Evolutionary conservation across 2,797 vertebrate genomes (phyloP).

Genomic region (Gila robusta): DNA sequence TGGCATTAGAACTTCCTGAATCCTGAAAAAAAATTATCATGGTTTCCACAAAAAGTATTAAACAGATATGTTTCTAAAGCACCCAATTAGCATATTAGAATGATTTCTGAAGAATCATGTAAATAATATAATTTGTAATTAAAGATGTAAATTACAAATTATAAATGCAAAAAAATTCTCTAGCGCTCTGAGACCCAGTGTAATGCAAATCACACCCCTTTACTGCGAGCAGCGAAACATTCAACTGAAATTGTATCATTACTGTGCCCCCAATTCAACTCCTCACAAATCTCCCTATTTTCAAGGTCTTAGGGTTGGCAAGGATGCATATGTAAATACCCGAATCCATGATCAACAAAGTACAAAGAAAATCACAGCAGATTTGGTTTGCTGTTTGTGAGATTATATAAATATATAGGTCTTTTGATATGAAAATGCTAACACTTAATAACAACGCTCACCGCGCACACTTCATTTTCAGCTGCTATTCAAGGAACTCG

Average conservation of each 20-base stretch:
- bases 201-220: slow-evolving; percentile 11
- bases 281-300: not conserved
- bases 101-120: not conserved
- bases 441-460: not conserved
- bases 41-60: not conserved
- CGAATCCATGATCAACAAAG: not conserved
- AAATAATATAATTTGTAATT: not conserved
- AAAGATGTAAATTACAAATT: not conserved
- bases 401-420: not conserved
- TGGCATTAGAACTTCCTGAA: too few species aligned
- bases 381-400: not conserved
- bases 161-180: not conserved
- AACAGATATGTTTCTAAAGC: not conserved
- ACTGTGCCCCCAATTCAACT: not conserved
- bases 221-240: not conserved
- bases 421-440: slow-evolving; percentile 14
- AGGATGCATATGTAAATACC: not conserved
- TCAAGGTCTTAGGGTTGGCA: not conserved
- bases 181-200: too few species aligned
- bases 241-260: not conserved
- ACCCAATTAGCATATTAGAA: not conserved
- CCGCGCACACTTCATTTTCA: not conserved
- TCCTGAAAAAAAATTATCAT: too few species aligned
- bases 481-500: not conserved
- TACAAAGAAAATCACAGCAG: not conserved